Conservation (phyloP, 2,797 vertebrate genomes). For the Distichodus sexfasciatus region DNA sequence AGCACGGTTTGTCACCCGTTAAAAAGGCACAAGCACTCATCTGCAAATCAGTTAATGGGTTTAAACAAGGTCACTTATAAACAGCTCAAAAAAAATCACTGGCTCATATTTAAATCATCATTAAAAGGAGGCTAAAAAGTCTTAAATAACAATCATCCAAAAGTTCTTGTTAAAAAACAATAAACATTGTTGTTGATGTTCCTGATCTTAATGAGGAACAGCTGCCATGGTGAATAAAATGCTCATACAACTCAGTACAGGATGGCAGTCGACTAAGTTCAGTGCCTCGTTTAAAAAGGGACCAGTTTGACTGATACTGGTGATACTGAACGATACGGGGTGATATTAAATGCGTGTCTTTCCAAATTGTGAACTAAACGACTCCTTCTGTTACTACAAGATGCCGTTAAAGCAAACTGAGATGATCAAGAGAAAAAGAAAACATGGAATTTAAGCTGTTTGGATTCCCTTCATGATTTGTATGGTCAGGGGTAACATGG, state of each 20-base stretch:
- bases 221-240: not conserved
- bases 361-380: no score
- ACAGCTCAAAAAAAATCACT: not conserved
- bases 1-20: not conserved
- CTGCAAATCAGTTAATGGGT: not conserved
- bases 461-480: not conserved
- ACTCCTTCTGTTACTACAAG: not conserved
- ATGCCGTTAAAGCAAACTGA: not conserved
- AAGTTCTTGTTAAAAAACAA: not conserved
- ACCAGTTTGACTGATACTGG: no score
- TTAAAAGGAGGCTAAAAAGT: no score
- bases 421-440: not conserved
- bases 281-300: no score
- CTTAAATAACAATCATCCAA: no score
- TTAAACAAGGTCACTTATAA: not conserved
- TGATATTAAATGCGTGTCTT: not conserved
- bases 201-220: not conserved
- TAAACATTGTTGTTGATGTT: constrained; percentile 1
- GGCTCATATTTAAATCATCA: not conserved
- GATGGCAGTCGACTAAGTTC: no score
- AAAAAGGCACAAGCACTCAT: not conserved
- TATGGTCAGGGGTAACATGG: not conserved
- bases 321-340: no score
- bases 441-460: not conserved
- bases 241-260: not conserved